Conservation (phyloP, 64 coral and sea anemone genomes). For the Pocillopora damicornis region DNA sequence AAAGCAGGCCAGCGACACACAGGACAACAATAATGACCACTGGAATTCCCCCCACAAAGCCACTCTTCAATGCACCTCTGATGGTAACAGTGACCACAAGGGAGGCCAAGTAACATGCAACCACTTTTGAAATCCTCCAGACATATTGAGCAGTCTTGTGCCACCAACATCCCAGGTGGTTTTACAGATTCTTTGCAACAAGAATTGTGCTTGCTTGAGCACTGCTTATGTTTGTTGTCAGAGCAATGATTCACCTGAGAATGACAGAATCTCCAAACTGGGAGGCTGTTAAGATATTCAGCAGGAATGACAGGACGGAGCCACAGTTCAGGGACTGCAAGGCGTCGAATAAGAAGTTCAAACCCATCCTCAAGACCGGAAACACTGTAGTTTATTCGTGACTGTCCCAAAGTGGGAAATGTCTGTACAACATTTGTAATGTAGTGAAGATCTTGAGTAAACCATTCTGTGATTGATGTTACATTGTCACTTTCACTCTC, state of each 20-base stretch:
- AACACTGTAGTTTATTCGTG: slow-evolving; percentile 64
- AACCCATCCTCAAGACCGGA: slow-evolving; percentile 64
- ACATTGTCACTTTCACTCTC: slow-evolving; percentile 42
- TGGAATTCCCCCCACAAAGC: slow-evolving; percentile 50
- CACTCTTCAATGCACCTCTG: slow-evolving; percentile 68
- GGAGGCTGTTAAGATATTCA: slow-evolving; percentile 53
- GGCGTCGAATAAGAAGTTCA: slow-evolving; percentile 57
- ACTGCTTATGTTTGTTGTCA: background rate
- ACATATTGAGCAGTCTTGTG: slow-evolving; percentile 66
- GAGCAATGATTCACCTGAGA: background rate
- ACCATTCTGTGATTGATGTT: slow-evolving; percentile 54
- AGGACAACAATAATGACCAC: slow-evolving; percentile 57
- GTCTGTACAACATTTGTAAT: slow-evolving; percentile 60
- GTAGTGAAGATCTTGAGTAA: slow-evolving; percentile 79
- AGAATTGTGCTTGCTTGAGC: background rate
- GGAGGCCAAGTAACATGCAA: slow-evolving; percentile 52
- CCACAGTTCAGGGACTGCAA: slow-evolving; percentile 76
- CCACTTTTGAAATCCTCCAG: slow-evolving; percentile 56
- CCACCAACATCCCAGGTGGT: slow-evolving; percentile 43
- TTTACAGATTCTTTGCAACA: slow-evolving; percentile 11
- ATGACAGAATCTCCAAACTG: slow-evolving; percentile 57
- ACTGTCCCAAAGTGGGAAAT: slow-evolving; percentile 50
- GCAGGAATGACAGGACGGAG: slow-evolving; percentile 61
- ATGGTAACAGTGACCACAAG: slow-evolving; percentile 76
- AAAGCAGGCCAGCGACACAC: slow-evolving; percentile 79